These are phyloP conservation scores for Paraescarpia echinospica DNA, from an alignment of 1,140 invertebrate species.

Conservation along the genomic window DNA sequence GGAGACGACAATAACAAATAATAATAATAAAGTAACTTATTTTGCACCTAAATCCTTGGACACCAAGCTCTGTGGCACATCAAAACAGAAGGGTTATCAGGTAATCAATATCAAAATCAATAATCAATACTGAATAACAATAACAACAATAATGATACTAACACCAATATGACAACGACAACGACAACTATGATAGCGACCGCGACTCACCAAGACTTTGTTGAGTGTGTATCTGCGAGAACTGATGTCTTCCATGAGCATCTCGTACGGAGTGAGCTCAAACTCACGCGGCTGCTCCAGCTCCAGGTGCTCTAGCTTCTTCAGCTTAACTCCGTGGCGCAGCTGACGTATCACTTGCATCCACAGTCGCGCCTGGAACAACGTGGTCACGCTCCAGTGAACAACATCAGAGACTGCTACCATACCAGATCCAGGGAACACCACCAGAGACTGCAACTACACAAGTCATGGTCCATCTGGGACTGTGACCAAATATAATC, in stretches of 20 bases:
- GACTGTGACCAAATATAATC: too few relatives aligned
- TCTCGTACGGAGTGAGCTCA: constrained; percentile 95
- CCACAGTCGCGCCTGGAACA: constrained; percentile 86
- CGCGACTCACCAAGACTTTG: constrained; percentile 56
- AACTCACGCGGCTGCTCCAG: constrained; percentile 66
- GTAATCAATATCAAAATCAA: too few relatives aligned
- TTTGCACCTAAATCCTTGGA: too few relatives aligned
- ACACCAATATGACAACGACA: too few relatives aligned
- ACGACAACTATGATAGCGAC: background rate
- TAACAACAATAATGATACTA: too few relatives aligned
- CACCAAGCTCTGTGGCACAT: too few relatives aligned
- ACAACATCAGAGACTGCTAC: background rate
- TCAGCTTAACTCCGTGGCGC: constrained; percentile 82
- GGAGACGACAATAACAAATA: too few relatives aligned
- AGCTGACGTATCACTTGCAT: constrained; percentile 91
- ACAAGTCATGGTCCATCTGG: too few relatives aligned
- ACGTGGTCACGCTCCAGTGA: background rate
- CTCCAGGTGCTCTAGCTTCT: constrained; percentile 72
- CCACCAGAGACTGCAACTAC: background rate
- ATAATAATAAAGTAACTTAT: too few relatives aligned
- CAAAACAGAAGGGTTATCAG: too few relatives aligned
- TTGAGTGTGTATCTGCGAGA: constrained; percentile 78
- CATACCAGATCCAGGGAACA: constrained; percentile 24
- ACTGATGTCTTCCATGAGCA: constrained; percentile 93
- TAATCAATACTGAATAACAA: too few relatives aligned